Base-by-base conservation (phyloP, 2,113 vertebrate genomes). In the Recurvirostra avosetta region DNA sequence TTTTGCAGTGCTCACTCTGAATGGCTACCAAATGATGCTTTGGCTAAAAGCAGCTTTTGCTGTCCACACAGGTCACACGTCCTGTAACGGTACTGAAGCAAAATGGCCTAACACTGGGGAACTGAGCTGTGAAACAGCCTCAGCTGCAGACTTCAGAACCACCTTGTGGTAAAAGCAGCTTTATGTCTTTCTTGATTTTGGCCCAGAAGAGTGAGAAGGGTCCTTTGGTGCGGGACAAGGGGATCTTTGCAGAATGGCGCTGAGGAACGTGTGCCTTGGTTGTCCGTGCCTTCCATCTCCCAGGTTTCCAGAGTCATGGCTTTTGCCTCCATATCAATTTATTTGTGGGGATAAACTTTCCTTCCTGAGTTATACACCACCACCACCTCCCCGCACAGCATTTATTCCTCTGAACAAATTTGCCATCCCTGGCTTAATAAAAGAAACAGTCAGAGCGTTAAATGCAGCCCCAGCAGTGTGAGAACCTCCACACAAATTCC, bases 401-500 rank as follows among this genome's bases (percentile, higher is more conserved):
- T 32, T 45, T 11, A 30, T 52, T 77, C 68, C 82, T 80, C 47
- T 23, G 91, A 91, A 53, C 70, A 66, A 41, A 76, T 32, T 77
- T 83, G 71, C 58, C 71, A 59, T 85, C 79, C 49, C 16, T 19
- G 36, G 21, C 59, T 94, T 78, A 71, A 27, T 49, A 53, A 85
- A 94, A 94, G 92, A 79, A 94, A 53, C 78, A 92, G 47, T 15
- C 41, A 25, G 80, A 91, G 49, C 4, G 0, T 8, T 61, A 75
- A 85, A 62, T 2, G 2, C 93, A 88, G 90, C 74, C 90, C 87
- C 34, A 38, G 87, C 90, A 95, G 86, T 0, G 0, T 73, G 66
- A 96, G 92, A 40, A 66, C 74, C 74, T 92, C 77, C 77, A 93
- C 96, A 90, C 92, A 50, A 85, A 94, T 65, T 95, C 96, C 87